These are phyloP conservation scores for Oryzias curvinotus DNA, from an alignment of 2,113 vertebrate species.

Conservation along the genomic window DNA sequence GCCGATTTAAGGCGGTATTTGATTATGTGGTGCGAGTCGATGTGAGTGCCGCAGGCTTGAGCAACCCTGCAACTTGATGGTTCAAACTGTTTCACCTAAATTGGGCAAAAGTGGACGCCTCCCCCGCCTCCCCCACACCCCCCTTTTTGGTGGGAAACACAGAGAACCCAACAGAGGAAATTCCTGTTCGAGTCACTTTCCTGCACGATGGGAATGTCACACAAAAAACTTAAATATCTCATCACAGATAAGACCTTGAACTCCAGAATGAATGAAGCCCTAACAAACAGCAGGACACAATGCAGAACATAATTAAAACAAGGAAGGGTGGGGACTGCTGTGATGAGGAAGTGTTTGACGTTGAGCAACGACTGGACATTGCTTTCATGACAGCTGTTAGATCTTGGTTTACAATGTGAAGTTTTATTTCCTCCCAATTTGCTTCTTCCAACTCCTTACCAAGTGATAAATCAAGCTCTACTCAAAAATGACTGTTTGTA, in stretches of 20 bases:
- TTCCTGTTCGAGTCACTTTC: slow-evolving; percentile 30
- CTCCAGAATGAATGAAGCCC: slow-evolving; percentile 7
- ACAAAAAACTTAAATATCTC: slow-evolving; percentile 12
- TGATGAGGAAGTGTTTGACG: slow-evolving; percentile 39
- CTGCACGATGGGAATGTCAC: neutral
- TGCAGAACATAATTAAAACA: slow-evolving; percentile 14
- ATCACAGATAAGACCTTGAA: slow-evolving; percentile 9
- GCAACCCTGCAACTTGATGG: neutral
- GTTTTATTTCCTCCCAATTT: neutral
- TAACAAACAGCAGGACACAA: slow-evolving; percentile 28
- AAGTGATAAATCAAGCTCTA: no score
- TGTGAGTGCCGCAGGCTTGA: neutral
- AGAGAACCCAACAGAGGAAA: slow-evolving; percentile 16
- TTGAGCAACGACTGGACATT: slow-evolving; percentile 36
- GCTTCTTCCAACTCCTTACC: no score
- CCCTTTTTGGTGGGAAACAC: slow-evolving; percentile 2
- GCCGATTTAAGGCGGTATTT: slow-evolving; percentile 25
- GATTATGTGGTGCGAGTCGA: slow-evolving; percentile 11
- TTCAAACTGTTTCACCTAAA: neutral
- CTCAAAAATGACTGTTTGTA: no score
- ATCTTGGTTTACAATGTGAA: neutral
- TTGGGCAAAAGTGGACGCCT: neutral
- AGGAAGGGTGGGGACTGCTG: slow-evolving; percentile 1
- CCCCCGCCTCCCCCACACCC: no score
- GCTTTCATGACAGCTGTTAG: slow-evolving; percentile 33